Base-by-base conservation (phyloP, 2,888 invertebrate species). In the Ephialtes manifestator region DNA sequence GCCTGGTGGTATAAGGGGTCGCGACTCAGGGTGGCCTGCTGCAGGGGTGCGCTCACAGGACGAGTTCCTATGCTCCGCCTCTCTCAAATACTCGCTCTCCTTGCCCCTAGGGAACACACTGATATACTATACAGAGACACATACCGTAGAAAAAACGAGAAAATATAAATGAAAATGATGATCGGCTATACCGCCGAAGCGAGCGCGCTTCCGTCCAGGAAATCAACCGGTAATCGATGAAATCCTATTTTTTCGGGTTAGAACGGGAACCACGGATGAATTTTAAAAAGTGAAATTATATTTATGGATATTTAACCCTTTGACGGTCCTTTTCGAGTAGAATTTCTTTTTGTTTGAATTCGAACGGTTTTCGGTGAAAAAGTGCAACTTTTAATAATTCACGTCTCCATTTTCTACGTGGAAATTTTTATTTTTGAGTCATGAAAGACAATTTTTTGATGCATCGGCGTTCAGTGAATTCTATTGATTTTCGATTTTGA, bases 91-190 rank as follows among this genome's bases (percentile, higher is more conserved):
- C 75, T 83, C 86, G 86, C 87, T 82, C 87, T 82, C 79, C 85
- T 53, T n/a, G 53, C 11, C 53, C 20, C 35, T 18, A 35, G 2
- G 39, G 13, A 68, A 11, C n/a, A 74, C 76, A 79, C 48, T 48
- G 15, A 48, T 48, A 48, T 5, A n/a, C n/a, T n/a, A 15, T n/a
- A 48, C 15, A 48, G n/a, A 48, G 3, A 48, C 39, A 39, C 10
- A 35, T 7, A 7, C 35, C 0, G 39, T 39, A 39, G 10, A 39
- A 39, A 48, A 48, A 88, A 88, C 24, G 35, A 51, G 31, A 84
- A 87, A 82, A 76, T 74, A 88, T 89, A 89, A 91, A 90, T 90
- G 89, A 90, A 88, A 90, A 91, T 88, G 88, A 91, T 90, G 86
- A 85, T 81, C 81, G 79, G 24, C 84, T 74, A 53, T 7, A 51